Conservation (phyloP, 1,140 invertebrate genomes). For the Drosophila nigrodunni region DNA sequence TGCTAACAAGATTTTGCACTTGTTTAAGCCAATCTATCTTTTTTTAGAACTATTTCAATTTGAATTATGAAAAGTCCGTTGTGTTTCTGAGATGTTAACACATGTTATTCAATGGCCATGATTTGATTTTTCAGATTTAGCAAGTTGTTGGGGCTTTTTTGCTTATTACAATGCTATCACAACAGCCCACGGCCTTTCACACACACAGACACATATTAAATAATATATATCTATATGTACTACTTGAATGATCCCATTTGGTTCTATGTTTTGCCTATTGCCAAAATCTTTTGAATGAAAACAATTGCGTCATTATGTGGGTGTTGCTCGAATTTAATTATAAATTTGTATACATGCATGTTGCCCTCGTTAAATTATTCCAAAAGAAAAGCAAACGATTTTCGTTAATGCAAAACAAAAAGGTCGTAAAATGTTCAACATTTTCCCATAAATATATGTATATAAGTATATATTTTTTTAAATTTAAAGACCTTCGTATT, state of each 20-base stretch:
- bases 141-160: conserved; percentile 51
- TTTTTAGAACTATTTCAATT: conserved; percentile 50
- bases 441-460: too few relatives aligned
- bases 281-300: conserved; percentile 63
- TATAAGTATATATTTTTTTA: too few relatives aligned
- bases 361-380: conserved; percentile 42
- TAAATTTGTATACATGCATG: conserved; percentile 22
- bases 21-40: conserved; percentile 44
- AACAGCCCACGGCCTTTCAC: conserved; percentile 47
- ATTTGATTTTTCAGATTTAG: conserved; percentile 72
- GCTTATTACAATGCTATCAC: conserved; percentile 36
- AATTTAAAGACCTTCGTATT: too few relatives aligned
- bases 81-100: conserved; percentile 46
- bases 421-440: too few relatives aligned
- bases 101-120: conserved; percentile 58
- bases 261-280: conserved; percentile 29
- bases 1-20: conserved; percentile 70
- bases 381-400: conserved; percentile 28
- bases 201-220: conserved; percentile 3
- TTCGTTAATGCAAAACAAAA: too few relatives aligned
- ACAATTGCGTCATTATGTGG: conserved; percentile 69
- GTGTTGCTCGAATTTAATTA: conserved; percentile 59
- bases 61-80: conserved; percentile 73
- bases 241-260: conserved; percentile 23
- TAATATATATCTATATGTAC: background rate